Evolutionary conservation across 2,797 vertebrate genomes (phyloP), one percentile per base, ranked within the genome.

Genomic region (Nothura maculosa): DNA sequence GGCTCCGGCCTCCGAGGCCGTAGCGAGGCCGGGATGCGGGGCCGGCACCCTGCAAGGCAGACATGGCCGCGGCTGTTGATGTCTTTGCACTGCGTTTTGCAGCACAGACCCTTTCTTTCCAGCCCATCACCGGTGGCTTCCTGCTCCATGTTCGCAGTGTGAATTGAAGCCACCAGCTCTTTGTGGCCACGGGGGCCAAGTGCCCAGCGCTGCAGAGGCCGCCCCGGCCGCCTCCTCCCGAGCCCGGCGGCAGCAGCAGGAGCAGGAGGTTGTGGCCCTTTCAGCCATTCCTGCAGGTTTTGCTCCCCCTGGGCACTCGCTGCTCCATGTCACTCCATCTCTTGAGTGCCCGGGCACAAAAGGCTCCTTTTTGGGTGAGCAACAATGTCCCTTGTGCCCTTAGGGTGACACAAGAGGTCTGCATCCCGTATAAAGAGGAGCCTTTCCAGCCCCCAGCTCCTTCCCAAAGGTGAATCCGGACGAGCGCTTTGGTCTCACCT

Each of bases 21-120:
- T 58, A 54, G 89, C 85, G 21, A 0, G 1, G 21, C 73, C 58
- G 58, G 77, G 55, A 24, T 47, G 60, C 21, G 15, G 58, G 58
- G 58, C 87, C 54, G n/a, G 54, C 32, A 89, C 61, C 66, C 91
- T 90, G 72, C 54, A 87, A 32, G 61, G 66, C 20, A 86, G 81
- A 17, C 32, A 25, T 0, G 2, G 20, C 52, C 36, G 24, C 27
- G 32, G 62, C 24, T 89, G 43, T 47, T 69, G 62, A 42, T 43
- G 68, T 30, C 21, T 47, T 43, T n/a, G 80, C 9, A 27, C 52
- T 48, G 32, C 42, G 7, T 86, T 86, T 81, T 78, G 38, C 58
- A 78, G 38, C 34, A 36, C 73, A 48, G 85, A 57, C 34, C 76
- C 76, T 75, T 32, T 32, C 78, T 77, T 32, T n/a, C 57, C 81